Base-by-base conservation (phyloP, 2,113 vertebrate species). In the Entelurus aequoreus region DNA sequence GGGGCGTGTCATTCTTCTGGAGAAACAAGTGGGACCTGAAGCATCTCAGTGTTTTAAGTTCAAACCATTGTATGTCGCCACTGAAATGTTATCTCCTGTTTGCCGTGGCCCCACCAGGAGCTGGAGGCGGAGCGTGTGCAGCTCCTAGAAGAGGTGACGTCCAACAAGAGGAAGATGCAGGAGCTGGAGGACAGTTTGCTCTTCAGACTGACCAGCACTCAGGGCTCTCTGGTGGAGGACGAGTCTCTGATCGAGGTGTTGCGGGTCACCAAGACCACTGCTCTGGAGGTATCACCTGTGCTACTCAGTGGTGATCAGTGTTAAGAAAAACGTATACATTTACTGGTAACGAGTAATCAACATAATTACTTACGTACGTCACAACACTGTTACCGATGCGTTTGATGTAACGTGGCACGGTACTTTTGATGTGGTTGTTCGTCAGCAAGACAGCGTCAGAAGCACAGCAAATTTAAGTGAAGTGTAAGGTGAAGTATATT, bases 101-200 rank as follows among this genome's bases (percentile, higher is more conserved):
- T 42, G 40, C 40, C 5, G 40, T 42, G 42, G 10, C 5, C 42
- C 42, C 42, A 46, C 11, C 36, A 98, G 96, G 96, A 98, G 82
- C 69, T 98, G 69, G 96, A 98, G 78, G 94, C 93, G 83, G 94
- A 97, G 85, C 90, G 95, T 81, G 96, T 93, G 14, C 89, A 90
- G 80, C 92, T 99, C 49, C 85, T 96, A 71, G 93, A 95, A 83
- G 92, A 94, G 47, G 93, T 98, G 58, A 93, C 91, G 16, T 73
- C 87, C 67, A 98, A 99, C 87, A 95, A 93, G 76, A 93, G 94
- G 60, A 94, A 84, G 71, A 98, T 97, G 92, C 95, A 98, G 82
- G 93, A 96, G 65, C 79, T 99, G 4, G 96, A 99, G 79, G 96
- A 99, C 78, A 97, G 90, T 77, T 90, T 98, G n/a, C 91, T 99